Percentiles rank a stretch among this genome's conserved stretches.
Conservation (phyloP, 2,113 vertebrate species). For the Leiothrix lutea region DNA sequence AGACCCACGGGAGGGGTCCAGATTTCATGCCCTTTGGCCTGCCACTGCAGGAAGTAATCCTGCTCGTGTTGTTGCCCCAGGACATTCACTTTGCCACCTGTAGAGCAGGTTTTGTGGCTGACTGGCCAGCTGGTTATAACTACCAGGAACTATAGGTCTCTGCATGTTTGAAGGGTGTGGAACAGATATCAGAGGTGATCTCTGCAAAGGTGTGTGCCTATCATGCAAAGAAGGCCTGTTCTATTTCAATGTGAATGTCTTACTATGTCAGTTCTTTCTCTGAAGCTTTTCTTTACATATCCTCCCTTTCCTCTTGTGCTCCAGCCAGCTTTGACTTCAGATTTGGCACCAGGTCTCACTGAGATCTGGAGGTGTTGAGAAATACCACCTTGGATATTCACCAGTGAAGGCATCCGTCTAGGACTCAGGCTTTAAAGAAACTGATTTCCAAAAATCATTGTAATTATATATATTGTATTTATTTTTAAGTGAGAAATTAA, state of each 20-base stretch:
- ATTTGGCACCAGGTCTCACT: neutral
- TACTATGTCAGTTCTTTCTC: neutral
- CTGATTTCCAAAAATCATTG: neutral
- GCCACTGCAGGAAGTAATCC: neutral
- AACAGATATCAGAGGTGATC: neutral
- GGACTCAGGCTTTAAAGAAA: neutral
- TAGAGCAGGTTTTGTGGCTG: neutral
- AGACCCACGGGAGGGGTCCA: accelerated
- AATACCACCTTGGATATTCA: neutral
- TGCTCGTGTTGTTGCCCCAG: neutral
- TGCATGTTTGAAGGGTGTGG: neutral
- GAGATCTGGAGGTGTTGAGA: neutral
- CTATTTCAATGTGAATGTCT: neutral
- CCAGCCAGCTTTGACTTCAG: neutral
- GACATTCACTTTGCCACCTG: neutral
- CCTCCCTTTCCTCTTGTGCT: neutral
- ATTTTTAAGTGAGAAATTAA: neutral
- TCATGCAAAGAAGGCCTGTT: neutral
- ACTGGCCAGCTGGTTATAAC: neutral
- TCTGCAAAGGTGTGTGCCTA: neutral
- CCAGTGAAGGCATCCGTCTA: neutral
- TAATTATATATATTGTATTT: neutral
- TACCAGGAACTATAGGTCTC: neutral
- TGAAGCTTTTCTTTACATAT: neutral
- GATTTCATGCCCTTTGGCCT: neutral